A percentile compares a stretch with the other conserved stretches of the same genome.
These are phyloP conservation scores for Bos javanicus DNA, from an alignment of 2,113 vertebrate species.

Conservation along the genomic window DNA sequence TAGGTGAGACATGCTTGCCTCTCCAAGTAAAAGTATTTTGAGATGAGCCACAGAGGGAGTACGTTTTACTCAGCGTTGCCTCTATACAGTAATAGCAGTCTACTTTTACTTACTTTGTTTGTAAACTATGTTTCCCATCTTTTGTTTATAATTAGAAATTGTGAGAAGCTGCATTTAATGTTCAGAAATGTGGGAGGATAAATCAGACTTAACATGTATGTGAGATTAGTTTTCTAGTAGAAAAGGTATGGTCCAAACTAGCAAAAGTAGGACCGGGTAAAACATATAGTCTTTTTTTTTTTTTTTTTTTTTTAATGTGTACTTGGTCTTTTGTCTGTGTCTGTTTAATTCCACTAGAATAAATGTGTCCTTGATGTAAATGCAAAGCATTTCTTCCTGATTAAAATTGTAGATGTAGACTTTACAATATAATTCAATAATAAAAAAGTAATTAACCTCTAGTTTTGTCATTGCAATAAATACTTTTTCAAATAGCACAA, in stretches of 20 bases:
- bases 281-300: constrained; percentile 21
- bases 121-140: constrained; percentile 53
- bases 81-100: constrained; percentile 62
- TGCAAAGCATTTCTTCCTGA: constrained; percentile 42
- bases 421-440: constrained; percentile 69
- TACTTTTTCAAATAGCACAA: constrained; percentile 51
- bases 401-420: constrained; percentile 68
- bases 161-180: constrained; percentile 73
- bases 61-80: constrained; percentile 70
- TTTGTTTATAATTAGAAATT: constrained; percentile 78
- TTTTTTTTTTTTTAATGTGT: constrained; percentile 39
- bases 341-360: constrained; percentile 70
- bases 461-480: constrained; percentile 71
- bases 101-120: constrained; percentile 36
- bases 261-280: constrained; percentile 42
- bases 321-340: constrained; percentile 72
- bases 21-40: constrained; percentile 54
- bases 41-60: constrained; percentile 51
- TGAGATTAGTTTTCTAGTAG: constrained; percentile 52
- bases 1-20: constrained; percentile 6
- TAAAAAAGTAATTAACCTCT: constrained; percentile 71
- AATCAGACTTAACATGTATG: constrained; percentile 76
- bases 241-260: constrained; percentile 58
- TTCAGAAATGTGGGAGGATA: constrained; percentile 75
- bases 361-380: constrained; percentile 66